Evolutionary conservation across 2,888 invertebrate species (phyloP).

Genomic region (Caenorhabditis sp.): DNA sequence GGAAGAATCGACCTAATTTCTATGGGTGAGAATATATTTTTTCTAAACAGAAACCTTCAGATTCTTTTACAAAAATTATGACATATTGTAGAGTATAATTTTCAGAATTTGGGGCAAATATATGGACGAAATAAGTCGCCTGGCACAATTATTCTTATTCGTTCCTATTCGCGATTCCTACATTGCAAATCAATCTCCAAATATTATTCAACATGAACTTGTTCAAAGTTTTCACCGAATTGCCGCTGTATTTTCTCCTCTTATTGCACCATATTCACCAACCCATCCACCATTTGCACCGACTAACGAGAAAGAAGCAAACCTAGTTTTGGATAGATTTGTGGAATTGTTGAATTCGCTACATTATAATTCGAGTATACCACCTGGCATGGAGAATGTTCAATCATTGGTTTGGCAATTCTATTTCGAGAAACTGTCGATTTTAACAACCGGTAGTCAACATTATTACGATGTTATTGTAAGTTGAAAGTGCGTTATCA

Average conservation of each 20-base stretch:
- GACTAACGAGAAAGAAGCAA: constrained; percentile 50
- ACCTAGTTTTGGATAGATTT: constrained; percentile 52
- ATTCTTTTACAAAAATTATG: too few species aligned
- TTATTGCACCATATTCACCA: constrained; percentile 59
- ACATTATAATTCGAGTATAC: constrained; percentile 59
- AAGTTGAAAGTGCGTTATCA: constrained; percentile 29
- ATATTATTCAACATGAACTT: constrained; percentile 23
- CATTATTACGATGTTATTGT: constrained; percentile 50
- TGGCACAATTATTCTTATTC: constrained; percentile 47
- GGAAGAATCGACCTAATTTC: constrained; percentile 37
- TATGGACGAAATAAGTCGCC: constrained; percentile 35
- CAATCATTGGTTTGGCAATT: constrained; percentile 62
- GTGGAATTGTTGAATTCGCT: constrained; percentile 58
- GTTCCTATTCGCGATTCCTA: constrained; percentile 44
- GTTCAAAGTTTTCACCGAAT: constrained; percentile 42
- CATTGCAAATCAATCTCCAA: constrained; percentile 30
- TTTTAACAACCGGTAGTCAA: constrained; percentile 46
- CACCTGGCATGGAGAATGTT: constrained; percentile 56
- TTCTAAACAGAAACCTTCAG: too few species aligned
- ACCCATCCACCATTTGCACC: constrained; percentile 64
- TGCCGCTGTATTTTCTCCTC: constrained; percentile 54
- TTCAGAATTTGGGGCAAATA: constrained; percentile 42
- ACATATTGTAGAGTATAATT: not conserved
- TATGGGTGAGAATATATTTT: constrained; percentile 16
- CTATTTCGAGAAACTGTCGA: constrained; percentile 55